A percentile compares a stretch with the other conserved stretches of the same genome.
These are phyloP conservation scores for Desmophyllum pertusum DNA, from an alignment of 92 coral and sea anemone species.

Conservation along the genomic window DNA sequence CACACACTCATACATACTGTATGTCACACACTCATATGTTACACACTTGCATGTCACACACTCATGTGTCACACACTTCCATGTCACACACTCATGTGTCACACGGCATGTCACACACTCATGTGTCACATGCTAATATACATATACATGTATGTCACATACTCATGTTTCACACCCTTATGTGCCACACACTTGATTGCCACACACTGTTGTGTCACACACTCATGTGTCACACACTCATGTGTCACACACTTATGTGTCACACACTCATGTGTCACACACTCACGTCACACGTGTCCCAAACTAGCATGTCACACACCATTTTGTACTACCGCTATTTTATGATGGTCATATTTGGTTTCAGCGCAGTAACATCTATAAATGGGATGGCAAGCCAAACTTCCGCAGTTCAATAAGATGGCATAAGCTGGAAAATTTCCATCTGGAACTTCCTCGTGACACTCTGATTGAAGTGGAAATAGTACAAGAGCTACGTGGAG, in stretches of 20 bases:
- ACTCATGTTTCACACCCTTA: too few species aligned
- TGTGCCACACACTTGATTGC: background rate
- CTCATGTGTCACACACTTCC: too few species aligned
- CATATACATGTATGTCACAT: too few species aligned
- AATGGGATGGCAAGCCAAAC: conserved; percentile 88
- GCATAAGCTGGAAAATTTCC: conserved; percentile 75
- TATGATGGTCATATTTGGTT: background rate
- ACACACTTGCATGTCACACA: too few species aligned
- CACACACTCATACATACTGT: too few species aligned
- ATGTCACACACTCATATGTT: too few species aligned
- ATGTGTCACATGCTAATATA: too few species aligned
- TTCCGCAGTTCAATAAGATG: conserved; percentile 70
- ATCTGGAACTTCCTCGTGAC: conserved; percentile 83
- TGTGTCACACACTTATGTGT: background rate
- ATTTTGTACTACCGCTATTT: background rate
- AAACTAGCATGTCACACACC: too few species aligned
- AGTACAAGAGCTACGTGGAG: conserved; percentile 89
- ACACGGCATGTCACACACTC: too few species aligned
- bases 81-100: too few species aligned
- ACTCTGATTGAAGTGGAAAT: conserved; percentile 92
- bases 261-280: too few species aligned
- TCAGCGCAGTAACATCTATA: conserved; percentile 80
- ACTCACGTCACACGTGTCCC: too few species aligned
- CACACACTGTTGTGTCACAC: background rate
- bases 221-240: background rate